Evolutionary conservation across 2,113 vertebrate species (phyloP), one percentile per base, ranked within the genome.

Genomic region (Trogon surrucura): DNA sequence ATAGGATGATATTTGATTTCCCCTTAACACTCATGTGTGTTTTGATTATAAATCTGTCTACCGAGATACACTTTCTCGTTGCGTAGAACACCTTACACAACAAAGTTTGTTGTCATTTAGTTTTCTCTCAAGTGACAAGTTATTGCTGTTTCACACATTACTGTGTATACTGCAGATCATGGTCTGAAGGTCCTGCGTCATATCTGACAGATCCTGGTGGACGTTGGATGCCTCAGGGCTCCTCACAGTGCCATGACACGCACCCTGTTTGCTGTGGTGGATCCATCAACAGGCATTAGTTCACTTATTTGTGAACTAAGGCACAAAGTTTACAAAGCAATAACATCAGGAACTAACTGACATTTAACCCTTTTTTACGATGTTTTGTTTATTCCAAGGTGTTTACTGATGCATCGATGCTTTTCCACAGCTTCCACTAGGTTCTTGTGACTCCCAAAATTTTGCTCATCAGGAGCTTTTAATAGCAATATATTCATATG

Each of bases 221-320:
- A 45, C 23, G 36, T 16, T 65, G 71, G 45, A 62, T 90, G 8
- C 18, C 45, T 88, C 18, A 19, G 26, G 54, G 5, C 21, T 65
- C 29, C 32, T 89, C 38, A 53, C 10, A 10, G 0, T 45, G 29
- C n/a, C 30, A 13, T 0, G 0, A 20, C 11, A 69, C 13, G 25
- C 4, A 4, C 10, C 29, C 53, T 65, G 3, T 72, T 89, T 72
- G 29, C 21, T 10, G 5, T 50, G 23, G 13, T 38, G 30, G 32
- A 65, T 75, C 38, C 32, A 57, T 25, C 48, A 47, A 26, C 4
- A 51, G 41, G 29, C 57, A 72, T 60, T 53, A 18, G 4, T 45
- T 84, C 50, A 61, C 16, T 75, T 85, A 45, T 44, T 81, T 71
- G 16, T 82, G 32, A 41, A 41, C 5, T 69, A 41, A 85, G 45